Base-by-base conservation (phyloP, 2,888 invertebrate species). In the Prenolepis imparis region DNA sequence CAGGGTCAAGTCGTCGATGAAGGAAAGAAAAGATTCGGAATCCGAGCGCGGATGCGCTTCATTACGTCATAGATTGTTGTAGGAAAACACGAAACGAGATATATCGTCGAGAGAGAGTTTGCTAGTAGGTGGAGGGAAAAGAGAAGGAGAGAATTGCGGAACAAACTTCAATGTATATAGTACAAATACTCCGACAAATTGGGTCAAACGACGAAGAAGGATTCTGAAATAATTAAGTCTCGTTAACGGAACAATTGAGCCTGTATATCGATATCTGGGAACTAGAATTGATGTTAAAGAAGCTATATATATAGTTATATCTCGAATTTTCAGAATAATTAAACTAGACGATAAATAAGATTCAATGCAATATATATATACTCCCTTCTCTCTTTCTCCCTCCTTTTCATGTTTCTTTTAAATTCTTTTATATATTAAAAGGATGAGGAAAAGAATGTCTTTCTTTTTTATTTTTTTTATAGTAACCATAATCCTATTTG, bases 11-110 rank as follows among this genome's bases (percentile, higher is more conserved):
- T 18, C 5, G 32, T 41, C 12, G 52, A 28, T 28, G 63, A 48
- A 32, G 15, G 15, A 24, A 44, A 80, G 70, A 61, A 80, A 80
- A 70, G 78, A 70, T 70, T 78, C 70, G 70, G 36, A 24, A 72
- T 24, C n/a, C 28, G 39, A 57, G 48, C 78, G 78, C 78, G 78
- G 59, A 80, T 72, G 44, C 72, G 78, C 78, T 72, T 80, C 78
- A 59, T 80, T 72, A 80, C 72, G 36, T 80, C 59, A 72, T 59
- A 36, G 59, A 70, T 70, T 44, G 70, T 80, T 48, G 72, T 36
- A 59, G 59, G 72, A 72, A 59, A 44, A 18, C 57, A 44, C 59
- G 70, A 70, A 55, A 12, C 59, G 70, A 44, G 59, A 61, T 70
- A 57, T 64, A 8, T 61, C 78, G 44, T 61, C 21, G 24, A 48